A percentile compares a stretch with the other conserved stretches of the same genome.
phyloP scores from a whole-genome alignment of 2,113 vertebrate species.

The Pseudorectes ferrugineus region DNA sequence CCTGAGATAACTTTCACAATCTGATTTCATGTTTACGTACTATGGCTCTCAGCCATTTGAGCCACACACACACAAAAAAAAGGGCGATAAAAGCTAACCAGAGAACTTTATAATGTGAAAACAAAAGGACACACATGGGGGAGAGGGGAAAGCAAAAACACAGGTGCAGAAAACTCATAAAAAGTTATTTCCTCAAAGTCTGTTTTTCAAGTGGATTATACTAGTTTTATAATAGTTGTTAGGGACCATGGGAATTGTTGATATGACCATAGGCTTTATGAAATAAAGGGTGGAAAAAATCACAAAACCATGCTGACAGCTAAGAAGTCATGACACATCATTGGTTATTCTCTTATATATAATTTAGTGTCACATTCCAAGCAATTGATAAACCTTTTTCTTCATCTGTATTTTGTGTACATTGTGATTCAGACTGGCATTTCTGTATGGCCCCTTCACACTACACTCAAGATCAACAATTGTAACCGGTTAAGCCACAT shows the following conservation, averaged over 20 bases:
- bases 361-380: not conserved
- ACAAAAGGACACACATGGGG: not conserved
- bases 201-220: not conserved
- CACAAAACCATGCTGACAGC: not conserved
- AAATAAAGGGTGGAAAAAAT: not conserved
- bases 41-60: not conserved
- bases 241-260: not conserved
- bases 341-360: not conserved
- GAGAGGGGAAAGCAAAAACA: accelerated
- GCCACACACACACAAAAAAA: not conserved
- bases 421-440: not conserved
- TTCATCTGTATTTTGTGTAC: accelerated
- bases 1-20: not conserved
- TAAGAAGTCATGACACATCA: not conserved
- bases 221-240: not conserved
- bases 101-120: not conserved
- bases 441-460: not conserved
- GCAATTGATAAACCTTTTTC: not conserved
- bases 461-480: not conserved
- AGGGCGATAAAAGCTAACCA: not conserved
- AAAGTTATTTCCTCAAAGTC: not conserved
- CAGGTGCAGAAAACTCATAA: not conserved
- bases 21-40: accelerated
- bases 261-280: not conserved
- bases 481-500: accelerated